Evolutionary conservation across 2,888 invertebrate genomes (phyloP), one percentile per base, ranked within the genome.

Genomic region (Timandra comae): DNA sequence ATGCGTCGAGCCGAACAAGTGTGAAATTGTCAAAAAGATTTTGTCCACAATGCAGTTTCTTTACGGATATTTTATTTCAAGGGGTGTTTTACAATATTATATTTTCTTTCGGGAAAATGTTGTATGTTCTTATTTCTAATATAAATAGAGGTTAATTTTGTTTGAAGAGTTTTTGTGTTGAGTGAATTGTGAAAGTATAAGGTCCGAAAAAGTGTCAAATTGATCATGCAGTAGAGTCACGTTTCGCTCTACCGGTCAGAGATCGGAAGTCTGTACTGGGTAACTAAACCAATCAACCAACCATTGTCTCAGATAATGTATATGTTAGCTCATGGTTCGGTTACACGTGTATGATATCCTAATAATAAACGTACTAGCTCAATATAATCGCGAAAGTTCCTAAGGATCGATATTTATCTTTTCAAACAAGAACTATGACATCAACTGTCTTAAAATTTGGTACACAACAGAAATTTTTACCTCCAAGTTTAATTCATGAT

Each of bases 251-350:
- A 52, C 53, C 55, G 56, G 53, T 49, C 56, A 40, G 61, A 63
- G 66, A 63, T 72, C 66, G 70, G 71, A 64, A 67, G 71, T 71
- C 66, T 57, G 63, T 69, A 74, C 63, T 56, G 62, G 74, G 61
- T 77, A 79, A 79, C 79, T 76, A 78, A 81, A 76, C 77, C 77
- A 80, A 81, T 81, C 80, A 82, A 63, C 46, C 46, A 46, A 42
- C 59, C 62, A 80, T 80, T 80, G 80, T 80, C 71, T 77, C 63
- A 59, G 59, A 61, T 67, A 67, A 65, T 63, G 54, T 52, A 31
- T 21, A n/a, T n/a, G n/a, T n/a, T n/a, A 48, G 53, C 63, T 59
- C 63, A 67, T 52, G 52, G 46, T 46, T 57, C 52, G 41, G 51
- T 46, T 46, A 52, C 47, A 52, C 49, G 52, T 48, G 51, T 54